phyloP scores from a whole-genome alignment of 1,140 invertebrate genomes.

The Apis florea region DNA sequence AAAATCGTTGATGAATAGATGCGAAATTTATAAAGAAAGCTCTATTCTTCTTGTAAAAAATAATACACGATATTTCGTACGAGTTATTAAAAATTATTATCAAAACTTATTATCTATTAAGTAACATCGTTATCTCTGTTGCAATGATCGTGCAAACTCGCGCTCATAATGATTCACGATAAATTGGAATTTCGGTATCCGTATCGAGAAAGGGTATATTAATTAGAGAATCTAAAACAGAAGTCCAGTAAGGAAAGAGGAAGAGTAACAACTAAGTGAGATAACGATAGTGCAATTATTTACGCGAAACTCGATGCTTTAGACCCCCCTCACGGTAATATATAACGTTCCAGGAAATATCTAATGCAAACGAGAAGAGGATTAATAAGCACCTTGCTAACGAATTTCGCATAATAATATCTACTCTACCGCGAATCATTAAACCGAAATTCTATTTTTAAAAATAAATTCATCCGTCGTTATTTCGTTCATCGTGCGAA shows the following conservation, averaged over 20 bases:
- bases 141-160: background rate
- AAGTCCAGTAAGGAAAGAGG: too few relatives aligned
- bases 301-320: background rate
- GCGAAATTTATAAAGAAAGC: too few relatives aligned
- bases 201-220: background rate
- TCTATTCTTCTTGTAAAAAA: too few relatives aligned
- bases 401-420: background rate
- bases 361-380: background rate
- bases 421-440: background rate
- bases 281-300: background rate
- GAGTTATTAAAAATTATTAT: too few relatives aligned
- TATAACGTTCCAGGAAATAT: background rate
- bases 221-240: background rate
- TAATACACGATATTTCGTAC: too few relatives aligned
- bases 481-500: too few relatives aligned
- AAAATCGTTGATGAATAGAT: too few relatives aligned
- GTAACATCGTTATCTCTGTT: background rate
- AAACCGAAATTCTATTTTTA: background rate
- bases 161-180: background rate
- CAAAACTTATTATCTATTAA: too few relatives aligned
- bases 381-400: background rate
- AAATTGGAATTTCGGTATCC: slow-evolving; percentile 15
- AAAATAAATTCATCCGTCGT: too few relatives aligned
- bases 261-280: background rate
- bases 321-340: background rate